A percentile compares a stretch with the other conserved stretches of the same genome.
phyloP scores from a whole-genome alignment of 53 echinoderm and acorn worm species.

The Temnopleurus reevesii region DNA sequence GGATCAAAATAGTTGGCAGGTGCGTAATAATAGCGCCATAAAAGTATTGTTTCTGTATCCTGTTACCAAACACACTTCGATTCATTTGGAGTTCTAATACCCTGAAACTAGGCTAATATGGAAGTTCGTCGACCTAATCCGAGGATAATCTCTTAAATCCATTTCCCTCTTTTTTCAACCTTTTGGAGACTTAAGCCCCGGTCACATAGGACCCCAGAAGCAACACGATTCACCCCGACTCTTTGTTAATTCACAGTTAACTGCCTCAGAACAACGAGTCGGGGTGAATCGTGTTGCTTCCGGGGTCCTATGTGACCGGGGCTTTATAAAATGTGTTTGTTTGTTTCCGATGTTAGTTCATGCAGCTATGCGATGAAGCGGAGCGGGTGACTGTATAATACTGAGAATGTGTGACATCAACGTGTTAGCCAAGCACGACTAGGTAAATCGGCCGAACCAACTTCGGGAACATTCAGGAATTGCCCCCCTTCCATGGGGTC shows the following conservation, averaged over 20 bases:
- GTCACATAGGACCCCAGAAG: no score
- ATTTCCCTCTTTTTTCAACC: not conserved
- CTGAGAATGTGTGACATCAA: not conserved
- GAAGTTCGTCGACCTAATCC: conserved; percentile 36
- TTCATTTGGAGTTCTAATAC: not conserved
- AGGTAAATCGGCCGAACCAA: no score
- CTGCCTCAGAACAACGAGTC: no score
- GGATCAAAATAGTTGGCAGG: not conserved
- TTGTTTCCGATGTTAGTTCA: conserved; percentile 20
- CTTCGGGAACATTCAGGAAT: no score
- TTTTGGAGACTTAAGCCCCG: not conserved
- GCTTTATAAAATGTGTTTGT: conserved; percentile 23
- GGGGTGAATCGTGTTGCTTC: no score
- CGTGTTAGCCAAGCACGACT: not conserved
- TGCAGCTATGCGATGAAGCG: not conserved
- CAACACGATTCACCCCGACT: no score
- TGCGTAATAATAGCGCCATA: not conserved
- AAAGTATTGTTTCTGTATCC: not conserved
- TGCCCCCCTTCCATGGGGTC: no score
- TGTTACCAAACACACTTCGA: conserved; percentile 6
- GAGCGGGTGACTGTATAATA: not conserved
- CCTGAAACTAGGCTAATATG: conserved; percentile 27
- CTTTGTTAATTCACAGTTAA: no score
- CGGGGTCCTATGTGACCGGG: no score
- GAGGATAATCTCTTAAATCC: not conserved